Base-by-base conservation (phyloP, 2,888 invertebrate genomes). In the Heliconius ethilla region DNA sequence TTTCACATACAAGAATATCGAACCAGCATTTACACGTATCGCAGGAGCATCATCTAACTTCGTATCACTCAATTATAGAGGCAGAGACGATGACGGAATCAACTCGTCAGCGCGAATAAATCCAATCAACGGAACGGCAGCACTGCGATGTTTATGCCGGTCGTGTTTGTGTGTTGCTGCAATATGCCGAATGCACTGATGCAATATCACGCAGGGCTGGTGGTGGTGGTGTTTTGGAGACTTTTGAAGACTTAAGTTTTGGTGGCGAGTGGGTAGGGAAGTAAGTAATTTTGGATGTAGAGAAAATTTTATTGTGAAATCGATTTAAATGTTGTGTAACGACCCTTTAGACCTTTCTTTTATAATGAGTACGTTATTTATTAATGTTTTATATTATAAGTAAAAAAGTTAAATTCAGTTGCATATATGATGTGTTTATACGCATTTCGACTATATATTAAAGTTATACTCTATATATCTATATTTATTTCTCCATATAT, bases 121-220 rank as follows among this genome's bases (percentile, higher is more conserved):
- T 93, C 91, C 93, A 93, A 93, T 93, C 93, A 92, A 88, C 86
- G 87, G 81, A 80, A 81, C 85, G 87, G 86, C 87, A 86, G 85
- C 84, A 84, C 84, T 84, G 86, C 87, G 87, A 87, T 90, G 90
- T 87, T 89, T 88, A 87, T 89, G 84, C 85, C 85, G 77, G 81
- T 80, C 78, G 81, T 81, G 81, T 82, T 82, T 84, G 83, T 83
- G 82, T 88, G 89, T 86, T 85, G 87, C 85, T 90, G 88, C 87
- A 86, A 89, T 91, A 89, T 90, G 91, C 91, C 88, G 90, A 82
- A 88, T 92, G 92, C 92, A 91, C 85, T 89, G 91, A 89, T 91
- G 92, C 92, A 89, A 80, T 78, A 77, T 78, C 82, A 77, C 0
- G 0, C 84, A 93, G 92, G 92, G 92, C 80, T 92, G 89, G 79